Conservation (phyloP, 1,140 invertebrate genomes). For the Ctenoplectra terminalis region DNA sequence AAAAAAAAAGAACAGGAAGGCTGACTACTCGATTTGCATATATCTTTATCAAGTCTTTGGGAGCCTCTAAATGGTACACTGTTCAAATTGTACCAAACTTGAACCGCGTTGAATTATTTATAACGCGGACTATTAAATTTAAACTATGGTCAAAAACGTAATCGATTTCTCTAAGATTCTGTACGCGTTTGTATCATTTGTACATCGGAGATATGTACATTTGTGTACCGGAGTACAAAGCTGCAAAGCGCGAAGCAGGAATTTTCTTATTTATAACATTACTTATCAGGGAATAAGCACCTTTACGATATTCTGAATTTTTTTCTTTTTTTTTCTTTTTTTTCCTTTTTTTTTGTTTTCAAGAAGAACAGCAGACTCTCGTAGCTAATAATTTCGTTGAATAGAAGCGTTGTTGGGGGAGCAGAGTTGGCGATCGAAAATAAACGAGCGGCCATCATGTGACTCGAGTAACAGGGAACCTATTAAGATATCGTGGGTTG, state of each 20-base stretch:
- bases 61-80: neutral
- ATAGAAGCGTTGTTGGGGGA: constrained; percentile 24
- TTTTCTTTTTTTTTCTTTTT: constrained; percentile 5
- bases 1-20: neutral
- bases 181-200: too few relatives aligned
- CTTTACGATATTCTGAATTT: too few relatives aligned
- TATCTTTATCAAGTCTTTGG: neutral
- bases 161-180: too few relatives aligned
- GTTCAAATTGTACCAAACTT: neutral
- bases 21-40: neutral
- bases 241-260: neutral
- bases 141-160: too few relatives aligned
- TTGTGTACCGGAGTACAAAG: too few relatives aligned
- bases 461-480: constrained; percentile 66
- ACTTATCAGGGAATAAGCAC: too few relatives aligned
- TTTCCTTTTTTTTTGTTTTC: neutral
- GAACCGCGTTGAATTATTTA: neutral
- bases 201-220: too few relatives aligned
- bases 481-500: constrained; percentile 82
- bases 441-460: constrained; percentile 67
- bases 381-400: constrained; percentile 14
- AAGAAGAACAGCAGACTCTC: neutral
- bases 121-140: too few relatives aligned
- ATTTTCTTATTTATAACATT: neutral
- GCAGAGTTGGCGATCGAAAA: constrained; percentile 24